Conservation (phyloP, 2,113 vertebrate genomes). For the Hassar affinis region DNA sequence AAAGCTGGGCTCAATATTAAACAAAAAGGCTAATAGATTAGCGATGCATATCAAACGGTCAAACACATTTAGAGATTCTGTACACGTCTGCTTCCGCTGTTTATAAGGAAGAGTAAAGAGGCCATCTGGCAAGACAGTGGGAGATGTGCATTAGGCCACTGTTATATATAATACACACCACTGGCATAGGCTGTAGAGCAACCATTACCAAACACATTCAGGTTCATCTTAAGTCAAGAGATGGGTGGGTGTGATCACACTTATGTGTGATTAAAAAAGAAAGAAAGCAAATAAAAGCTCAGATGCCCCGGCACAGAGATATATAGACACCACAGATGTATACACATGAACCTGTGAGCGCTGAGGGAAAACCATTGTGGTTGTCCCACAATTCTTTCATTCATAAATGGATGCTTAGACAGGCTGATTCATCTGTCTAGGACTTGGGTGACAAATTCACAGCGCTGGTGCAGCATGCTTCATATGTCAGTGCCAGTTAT, state of each 20-base stretch:
- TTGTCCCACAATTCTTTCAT: slow-evolving; percentile 40
- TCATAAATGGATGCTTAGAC: slow-evolving; percentile 39
- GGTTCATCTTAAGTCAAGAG: slow-evolving; percentile 38
- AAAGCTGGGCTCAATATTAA: slow-evolving; percentile 41
- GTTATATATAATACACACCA: not conserved
- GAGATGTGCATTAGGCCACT: slow-evolving; percentile 51
- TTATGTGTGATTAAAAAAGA: slow-evolving; percentile 23
- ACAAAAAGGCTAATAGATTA: slow-evolving; percentile 58
- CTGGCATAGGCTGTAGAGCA: slow-evolving; percentile 62
- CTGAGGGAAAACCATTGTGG: slow-evolving; percentile 15
- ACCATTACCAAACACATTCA: slow-evolving; percentile 65
- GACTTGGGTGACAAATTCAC: slow-evolving; percentile 52
- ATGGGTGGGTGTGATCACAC: slow-evolving; percentile 34
- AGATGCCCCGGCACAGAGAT: not conserved
- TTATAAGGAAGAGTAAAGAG: slow-evolving; percentile 68
- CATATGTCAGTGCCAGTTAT: slow-evolving; percentile 42
- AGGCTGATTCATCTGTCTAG: slow-evolving; percentile 53
- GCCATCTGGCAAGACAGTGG: slow-evolving; percentile 56
- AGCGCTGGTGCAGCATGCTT: slow-evolving; percentile 49
- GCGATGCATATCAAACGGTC: slow-evolving; percentile 50
- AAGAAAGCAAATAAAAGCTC: not conserved
- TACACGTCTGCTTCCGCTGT: slow-evolving; percentile 65
- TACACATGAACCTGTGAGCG: not conserved
- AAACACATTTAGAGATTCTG: slow-evolving; percentile 62
- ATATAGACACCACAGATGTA: not conserved